Evolutionary conservation across 2,113 vertebrate species (phyloP), one percentile per base, ranked within the genome.

Genomic region (Tapirus terrestris): DNA sequence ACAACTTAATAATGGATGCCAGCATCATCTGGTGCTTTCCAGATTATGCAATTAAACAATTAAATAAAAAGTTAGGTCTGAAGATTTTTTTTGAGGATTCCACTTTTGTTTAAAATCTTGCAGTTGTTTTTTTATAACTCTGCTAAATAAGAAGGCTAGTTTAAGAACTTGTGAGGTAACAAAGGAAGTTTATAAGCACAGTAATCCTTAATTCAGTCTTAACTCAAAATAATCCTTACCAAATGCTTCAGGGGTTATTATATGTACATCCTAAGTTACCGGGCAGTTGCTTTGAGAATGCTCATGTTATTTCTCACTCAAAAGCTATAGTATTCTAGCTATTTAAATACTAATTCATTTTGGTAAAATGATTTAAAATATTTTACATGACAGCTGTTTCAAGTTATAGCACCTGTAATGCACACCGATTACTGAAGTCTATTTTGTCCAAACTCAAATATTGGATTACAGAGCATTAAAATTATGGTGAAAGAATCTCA

Each of bases 151-250:
- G 72, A 88, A 88, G 2, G 48, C 58, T 21, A 21, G 11, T 76
- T 65, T 48, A 94, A 56, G 53, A 61, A 91, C 60, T n/a, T 85
- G 36, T 80, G 67, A 91, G 23, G 72, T 77, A 77, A 63, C 13
- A 81, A 12, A 29, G 6, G 36, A 89, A 53, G 45, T 86, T 84
- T 83, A 29, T 25, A 51, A 87, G 31, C 13, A 81, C 18, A 21
- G 27, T n/a, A 63, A 73, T 89, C 58, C 77, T 45, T 85, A 93
- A 84, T 17, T 93, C n/a, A 77, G 72, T 56, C 79, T 89, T 89
- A 91, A 84, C 27, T 92, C 87, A 77, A 87, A 94, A 81, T 33
- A 84, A 96, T 58, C 60, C 56, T 87, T 81, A 72, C 29, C 16
- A 79, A 94, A 85, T 51, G 27, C 27, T 94, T 25, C 14, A 63